Percentiles rank a stretch among this genome's conserved stretches.
Conservation (phyloP, 2,797 vertebrate species). For the Cirrhinus mrigala region DNA sequence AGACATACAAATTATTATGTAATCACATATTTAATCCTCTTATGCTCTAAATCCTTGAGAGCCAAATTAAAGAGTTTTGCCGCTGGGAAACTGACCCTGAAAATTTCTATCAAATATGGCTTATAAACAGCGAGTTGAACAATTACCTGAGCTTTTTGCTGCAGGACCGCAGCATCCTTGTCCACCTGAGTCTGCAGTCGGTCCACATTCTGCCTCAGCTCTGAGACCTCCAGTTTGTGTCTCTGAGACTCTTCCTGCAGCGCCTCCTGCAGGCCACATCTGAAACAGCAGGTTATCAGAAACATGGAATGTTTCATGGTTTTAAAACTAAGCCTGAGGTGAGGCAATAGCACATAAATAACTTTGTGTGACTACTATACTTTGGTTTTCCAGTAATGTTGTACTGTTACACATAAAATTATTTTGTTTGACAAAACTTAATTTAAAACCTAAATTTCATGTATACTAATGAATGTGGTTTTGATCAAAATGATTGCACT, state of each 20-base stretch:
- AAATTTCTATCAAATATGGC: not conserved
- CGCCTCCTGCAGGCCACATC: constrained; percentile 79
- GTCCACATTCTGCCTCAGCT: constrained; percentile 76
- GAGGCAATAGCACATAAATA: not conserved
- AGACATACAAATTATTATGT: not conserved
- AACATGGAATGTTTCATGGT: not conserved
- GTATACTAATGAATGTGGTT: not conserved
- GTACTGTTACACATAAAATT: not conserved
- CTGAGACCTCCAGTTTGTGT: constrained; percentile 66
- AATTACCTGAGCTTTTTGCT: constrained; percentile 85
- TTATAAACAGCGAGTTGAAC: not conserved
- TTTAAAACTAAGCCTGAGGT: not conserved
- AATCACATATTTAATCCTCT: not conserved
- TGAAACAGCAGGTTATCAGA: constrained; percentile 65
- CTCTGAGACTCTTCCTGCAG: constrained; percentile 71
- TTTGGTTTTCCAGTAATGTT: not conserved
- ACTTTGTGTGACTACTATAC: not conserved
- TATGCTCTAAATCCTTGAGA: not conserved
- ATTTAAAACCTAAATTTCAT: not conserved
- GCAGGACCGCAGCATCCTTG: constrained; percentile 78
- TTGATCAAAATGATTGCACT: not conserved
- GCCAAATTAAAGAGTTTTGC: no score
- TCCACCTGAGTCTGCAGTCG: constrained; percentile 74
- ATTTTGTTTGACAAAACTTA: not conserved
- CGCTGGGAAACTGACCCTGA: not conserved